Conservation (phyloP, 2,113 vertebrate species). For the Diadophis punctatus region DNA sequence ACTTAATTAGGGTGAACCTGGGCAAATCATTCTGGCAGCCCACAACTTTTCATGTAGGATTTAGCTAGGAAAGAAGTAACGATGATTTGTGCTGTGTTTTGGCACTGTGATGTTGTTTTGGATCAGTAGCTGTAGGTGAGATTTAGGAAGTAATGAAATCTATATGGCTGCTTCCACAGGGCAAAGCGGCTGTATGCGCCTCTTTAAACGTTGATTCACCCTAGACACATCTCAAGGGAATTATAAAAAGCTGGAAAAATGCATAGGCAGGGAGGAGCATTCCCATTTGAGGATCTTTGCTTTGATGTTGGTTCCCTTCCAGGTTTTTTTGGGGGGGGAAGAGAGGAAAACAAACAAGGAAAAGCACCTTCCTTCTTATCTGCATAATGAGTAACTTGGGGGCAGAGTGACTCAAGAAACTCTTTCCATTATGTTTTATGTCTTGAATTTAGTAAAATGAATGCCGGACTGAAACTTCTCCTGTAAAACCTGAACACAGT, state of each 20-base stretch:
- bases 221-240: background rate
- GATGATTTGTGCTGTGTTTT: background rate
- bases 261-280: background rate
- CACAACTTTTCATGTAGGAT: background rate
- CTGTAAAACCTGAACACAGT: background rate
- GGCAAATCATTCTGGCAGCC: conserved; percentile 16
- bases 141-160: background rate
- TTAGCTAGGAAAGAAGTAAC: background rate
- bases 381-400: background rate
- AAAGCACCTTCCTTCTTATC: background rate
- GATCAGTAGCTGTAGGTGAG: no score
- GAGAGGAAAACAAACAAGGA: background rate
- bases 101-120: no score
- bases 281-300: background rate
- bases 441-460: background rate
- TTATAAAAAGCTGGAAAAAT: background rate
- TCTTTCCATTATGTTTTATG: background rate
- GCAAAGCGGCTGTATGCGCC: background rate
- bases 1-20: conserved; percentile 13
- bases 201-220: background rate
- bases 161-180: background rate
- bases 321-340: accelerated
- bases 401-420: background rate
- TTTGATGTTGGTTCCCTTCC: background rate
- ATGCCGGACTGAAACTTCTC: background rate